These are phyloP conservation scores for Thunnus albacares DNA, from an alignment of 2,797 vertebrate genomes.

Conservation along the genomic window DNA sequence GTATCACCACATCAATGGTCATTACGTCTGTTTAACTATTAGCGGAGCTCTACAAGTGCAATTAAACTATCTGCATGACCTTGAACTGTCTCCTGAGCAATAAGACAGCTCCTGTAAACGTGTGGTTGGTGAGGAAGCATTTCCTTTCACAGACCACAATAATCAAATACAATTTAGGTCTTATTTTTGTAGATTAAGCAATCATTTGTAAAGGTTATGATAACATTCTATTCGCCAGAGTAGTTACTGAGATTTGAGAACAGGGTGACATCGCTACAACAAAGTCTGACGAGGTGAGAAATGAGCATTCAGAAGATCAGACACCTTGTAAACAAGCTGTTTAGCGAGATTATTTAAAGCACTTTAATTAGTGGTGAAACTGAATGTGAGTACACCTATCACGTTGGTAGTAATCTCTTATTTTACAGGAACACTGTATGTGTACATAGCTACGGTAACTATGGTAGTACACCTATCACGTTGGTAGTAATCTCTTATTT, in stretches of 20 bases:
- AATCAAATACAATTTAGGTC: not conserved
- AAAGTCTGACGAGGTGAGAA: too few relatives aligned
- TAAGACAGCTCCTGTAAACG: slow-evolving; percentile 47
- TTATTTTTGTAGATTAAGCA: not conserved
- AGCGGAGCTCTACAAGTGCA: slow-evolving; percentile 60
- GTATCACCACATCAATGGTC: slow-evolving; percentile 75
- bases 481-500: too few relatives aligned
- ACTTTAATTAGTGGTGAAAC: not conserved
- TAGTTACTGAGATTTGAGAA: slow-evolving; percentile 1
- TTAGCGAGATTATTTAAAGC: not conserved
- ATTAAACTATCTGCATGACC: slow-evolving; percentile 74
- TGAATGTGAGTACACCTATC: not conserved
- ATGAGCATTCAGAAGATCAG: not conserved
- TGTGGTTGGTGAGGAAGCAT: slow-evolving; percentile 27
- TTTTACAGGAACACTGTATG: not conserved
- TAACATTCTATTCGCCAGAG: not conserved
- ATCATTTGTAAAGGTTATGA: slow-evolving; percentile 3
- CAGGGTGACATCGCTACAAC: not conserved
- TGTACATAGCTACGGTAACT: too few relatives aligned
- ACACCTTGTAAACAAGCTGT: not conserved
- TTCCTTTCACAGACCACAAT: slow-evolving; percentile 2
- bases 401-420: too few relatives aligned
- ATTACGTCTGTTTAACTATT: slow-evolving; percentile 81
- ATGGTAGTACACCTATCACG: not conserved
- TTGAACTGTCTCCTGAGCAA: slow-evolving; percentile 57